Conservation (phyloP, 2,888 invertebrate genomes). For the Acrobasis suavella region DNA sequence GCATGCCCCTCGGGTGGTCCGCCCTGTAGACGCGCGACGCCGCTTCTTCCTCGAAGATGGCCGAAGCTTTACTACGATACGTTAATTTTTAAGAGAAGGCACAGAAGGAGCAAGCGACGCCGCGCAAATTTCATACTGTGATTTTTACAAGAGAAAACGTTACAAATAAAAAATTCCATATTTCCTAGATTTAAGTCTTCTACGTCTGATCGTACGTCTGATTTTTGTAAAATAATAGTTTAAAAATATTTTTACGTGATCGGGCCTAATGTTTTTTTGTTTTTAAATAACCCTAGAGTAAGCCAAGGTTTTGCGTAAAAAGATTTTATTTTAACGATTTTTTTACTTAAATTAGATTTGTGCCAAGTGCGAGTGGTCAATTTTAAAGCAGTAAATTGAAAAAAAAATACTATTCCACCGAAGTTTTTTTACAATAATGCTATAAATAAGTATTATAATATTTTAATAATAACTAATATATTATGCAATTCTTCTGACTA, state of each 20-base stretch:
- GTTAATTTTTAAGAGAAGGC: conserved; percentile 14
- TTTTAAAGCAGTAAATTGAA: conserved; percentile 31
- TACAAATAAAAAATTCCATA: conserved; percentile 46
- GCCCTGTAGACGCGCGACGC: not conserved
- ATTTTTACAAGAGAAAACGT: conserved; percentile 45
- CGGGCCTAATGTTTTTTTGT: conserved; percentile 11
- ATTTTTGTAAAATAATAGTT: conserved; percentile 17
- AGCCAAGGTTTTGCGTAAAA: conserved; percentile 15
- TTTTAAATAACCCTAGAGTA: not conserved
- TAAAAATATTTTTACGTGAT: conserved; percentile 2
- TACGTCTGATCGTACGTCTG: conserved; percentile 9
- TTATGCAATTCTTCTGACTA: conserved; percentile 35
- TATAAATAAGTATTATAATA: conserved; percentile 35
- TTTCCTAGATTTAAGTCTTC: conserved; percentile 35
- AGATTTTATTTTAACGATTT: conserved; percentile 24
- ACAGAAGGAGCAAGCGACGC: conserved; percentile 32
- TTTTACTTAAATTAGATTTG: conserved; percentile 28
- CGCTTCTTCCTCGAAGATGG: conserved; percentile 7
- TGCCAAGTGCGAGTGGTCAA: conserved; percentile 27
- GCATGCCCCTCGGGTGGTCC: not conserved
- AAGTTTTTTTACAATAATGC: conserved; percentile 39
- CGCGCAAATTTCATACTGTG: conserved; percentile 49
- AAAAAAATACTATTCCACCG: conserved; percentile 51
- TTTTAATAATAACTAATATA: conserved; percentile 30
- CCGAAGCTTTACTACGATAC: conserved; percentile 12